Percentiles rank a stretch among this genome's conserved stretches.
phyloP scores from a whole-genome alignment of 1,140 invertebrate species.

The Danaus plexippus region DNA sequence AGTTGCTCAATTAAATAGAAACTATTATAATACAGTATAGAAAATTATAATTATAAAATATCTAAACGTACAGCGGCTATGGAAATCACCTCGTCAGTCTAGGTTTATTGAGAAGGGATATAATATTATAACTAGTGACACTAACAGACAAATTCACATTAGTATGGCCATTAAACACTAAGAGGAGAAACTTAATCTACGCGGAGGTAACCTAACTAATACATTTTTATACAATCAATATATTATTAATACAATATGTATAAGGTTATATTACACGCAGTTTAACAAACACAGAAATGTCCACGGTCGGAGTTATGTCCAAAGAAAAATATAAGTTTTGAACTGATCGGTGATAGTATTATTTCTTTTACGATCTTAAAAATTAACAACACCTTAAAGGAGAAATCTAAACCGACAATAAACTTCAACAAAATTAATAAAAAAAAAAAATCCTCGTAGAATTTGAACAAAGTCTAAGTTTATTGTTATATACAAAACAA shows the following conservation, averaged over 20 bases:
- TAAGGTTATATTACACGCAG: slow-evolving; percentile 58
- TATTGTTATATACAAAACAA: slow-evolving; percentile 61
- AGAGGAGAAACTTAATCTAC: slow-evolving; percentile 53
- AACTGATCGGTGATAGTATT: slow-evolving; percentile 43
- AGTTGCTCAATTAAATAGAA: slow-evolving; percentile 42
- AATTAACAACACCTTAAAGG: slow-evolving; percentile 41
- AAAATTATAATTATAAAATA: slow-evolving; percentile 29
- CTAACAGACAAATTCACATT: slow-evolving; percentile 56
- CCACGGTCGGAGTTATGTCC: slow-evolving; percentile 2
- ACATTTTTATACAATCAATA: slow-evolving; percentile 50
- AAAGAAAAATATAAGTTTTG: slow-evolving; percentile 41
- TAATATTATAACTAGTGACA: slow-evolving; percentile 30
- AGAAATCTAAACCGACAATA: slow-evolving; percentile 30
- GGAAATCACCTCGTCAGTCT: slow-evolving; percentile 41
- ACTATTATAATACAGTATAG: slow-evolving; percentile 46
- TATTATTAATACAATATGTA: slow-evolving; percentile 50
- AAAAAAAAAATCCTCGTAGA: slow-evolving; percentile 11
- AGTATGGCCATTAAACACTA: slow-evolving; percentile 60
- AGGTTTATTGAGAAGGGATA: slow-evolving; percentile 45
- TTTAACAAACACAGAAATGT: slow-evolving; percentile 32
- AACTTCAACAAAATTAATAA: slow-evolving; percentile 19
- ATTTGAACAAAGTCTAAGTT: slow-evolving; percentile 17
- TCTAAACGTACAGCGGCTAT: slow-evolving; percentile 1
- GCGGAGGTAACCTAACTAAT: slow-evolving; percentile 46
- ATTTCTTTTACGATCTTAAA: slow-evolving; percentile 3